Percentiles rank a stretch among this genome's conserved stretches.
Evolutionary conservation across 2,797 vertebrate species (phyloP).

Genomic region (Mus caroli): DNA sequence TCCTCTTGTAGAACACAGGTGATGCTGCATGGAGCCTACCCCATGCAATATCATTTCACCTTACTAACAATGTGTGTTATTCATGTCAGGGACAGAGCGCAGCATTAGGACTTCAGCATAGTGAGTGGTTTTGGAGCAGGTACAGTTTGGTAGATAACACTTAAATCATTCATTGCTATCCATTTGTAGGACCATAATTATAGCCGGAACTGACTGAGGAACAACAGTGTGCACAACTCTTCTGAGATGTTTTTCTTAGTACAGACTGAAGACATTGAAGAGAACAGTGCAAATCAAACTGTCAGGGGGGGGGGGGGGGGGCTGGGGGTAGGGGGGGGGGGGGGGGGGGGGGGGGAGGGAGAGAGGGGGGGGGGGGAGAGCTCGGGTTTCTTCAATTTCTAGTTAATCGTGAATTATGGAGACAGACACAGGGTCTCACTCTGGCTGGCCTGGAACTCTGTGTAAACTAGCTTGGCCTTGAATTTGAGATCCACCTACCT

Average conservation of each 20-base stretch:
- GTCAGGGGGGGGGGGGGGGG: neutral
- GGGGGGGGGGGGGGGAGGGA: too few species aligned
- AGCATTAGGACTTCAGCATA: neutral
- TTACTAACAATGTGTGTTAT: neutral
- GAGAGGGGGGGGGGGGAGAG: too few species aligned
- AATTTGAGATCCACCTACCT: neutral
- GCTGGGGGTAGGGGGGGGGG: too few species aligned
- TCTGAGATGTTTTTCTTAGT: neutral
- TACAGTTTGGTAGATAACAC: neutral
- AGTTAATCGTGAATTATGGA: neutral
- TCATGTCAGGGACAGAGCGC: neutral
- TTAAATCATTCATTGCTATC: neutral
- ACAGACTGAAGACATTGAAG: neutral
- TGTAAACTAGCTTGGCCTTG: neutral
- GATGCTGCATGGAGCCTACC: neutral
- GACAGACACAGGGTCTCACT: neutral
- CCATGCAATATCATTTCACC: neutral
- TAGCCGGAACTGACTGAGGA: neutral
- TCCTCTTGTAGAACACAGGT: neutral
- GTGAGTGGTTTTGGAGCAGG: neutral
- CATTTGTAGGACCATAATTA: neutral
- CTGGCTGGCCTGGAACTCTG: neutral
- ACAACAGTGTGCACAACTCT: neutral
- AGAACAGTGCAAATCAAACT: neutral
- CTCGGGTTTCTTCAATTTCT: neutral